Percentiles rank a stretch among this genome's conserved stretches.
Conservation (phyloP, 2,888 invertebrate genomes). For the Dioctria linearis region DNA sequence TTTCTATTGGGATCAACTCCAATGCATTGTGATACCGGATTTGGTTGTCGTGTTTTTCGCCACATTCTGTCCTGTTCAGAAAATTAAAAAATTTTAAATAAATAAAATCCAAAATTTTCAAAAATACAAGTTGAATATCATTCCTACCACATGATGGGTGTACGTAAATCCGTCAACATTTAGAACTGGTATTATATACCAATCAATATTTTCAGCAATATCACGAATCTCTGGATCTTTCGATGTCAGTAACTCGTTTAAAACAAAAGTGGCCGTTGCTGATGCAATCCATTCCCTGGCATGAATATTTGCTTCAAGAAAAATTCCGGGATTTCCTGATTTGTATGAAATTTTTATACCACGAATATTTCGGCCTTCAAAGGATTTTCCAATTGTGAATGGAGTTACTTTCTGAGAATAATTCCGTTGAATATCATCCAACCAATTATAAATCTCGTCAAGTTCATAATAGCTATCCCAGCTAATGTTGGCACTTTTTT, state of each 20-base stretch:
- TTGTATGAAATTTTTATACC: constrained; percentile 72
- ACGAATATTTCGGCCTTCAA: constrained; percentile 75
- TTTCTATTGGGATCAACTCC: constrained; percentile 70
- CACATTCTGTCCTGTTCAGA: constrained; percentile 74
- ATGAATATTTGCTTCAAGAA: constrained; percentile 78
- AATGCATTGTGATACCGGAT: constrained; percentile 64
- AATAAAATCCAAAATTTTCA: too few species aligned
- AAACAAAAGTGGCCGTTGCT: constrained; percentile 78
- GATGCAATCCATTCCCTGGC: constrained; percentile 82
- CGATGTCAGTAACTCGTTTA: constrained; percentile 80
- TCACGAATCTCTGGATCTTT: constrained; percentile 73
- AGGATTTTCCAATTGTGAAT: constrained; percentile 74
- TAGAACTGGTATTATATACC: constrained; percentile 81
- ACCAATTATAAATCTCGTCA: constrained; percentile 75
- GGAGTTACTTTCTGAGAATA: constrained; percentile 73
- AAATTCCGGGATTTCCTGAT: constrained; percentile 73
- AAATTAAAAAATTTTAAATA: too few species aligned
- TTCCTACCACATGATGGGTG: constrained; percentile 76
- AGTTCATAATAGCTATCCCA: constrained; percentile 76
- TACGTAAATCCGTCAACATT: constrained; percentile 83
- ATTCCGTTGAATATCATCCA: constrained; percentile 71
- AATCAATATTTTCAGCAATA: constrained; percentile 79
- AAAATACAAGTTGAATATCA: not conserved
- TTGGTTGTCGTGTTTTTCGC: constrained; percentile 76
- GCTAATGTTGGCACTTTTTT: constrained; percentile 68